A percentile compares a stretch with the other conserved stretches of the same genome.
Conservation (phyloP, 2,113 vertebrate species). For the Labeo rohita region DNA sequence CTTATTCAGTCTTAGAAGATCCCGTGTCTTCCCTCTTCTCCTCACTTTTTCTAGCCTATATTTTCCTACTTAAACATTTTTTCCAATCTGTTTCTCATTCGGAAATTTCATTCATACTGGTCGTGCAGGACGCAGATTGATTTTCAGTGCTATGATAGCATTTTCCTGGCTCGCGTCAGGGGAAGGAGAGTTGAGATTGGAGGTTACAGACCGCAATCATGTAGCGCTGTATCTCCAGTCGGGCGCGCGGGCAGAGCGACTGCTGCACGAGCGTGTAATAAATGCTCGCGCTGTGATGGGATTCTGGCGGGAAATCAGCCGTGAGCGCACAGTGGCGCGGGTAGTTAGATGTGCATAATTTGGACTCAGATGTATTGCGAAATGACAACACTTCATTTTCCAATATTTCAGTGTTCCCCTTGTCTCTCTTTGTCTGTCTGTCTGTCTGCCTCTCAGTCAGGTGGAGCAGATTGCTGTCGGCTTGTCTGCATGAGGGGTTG, state of each 20-base stretch:
- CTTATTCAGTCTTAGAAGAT: background rate
- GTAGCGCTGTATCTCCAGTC: constrained; percentile 40
- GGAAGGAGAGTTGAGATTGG: constrained; percentile 49
- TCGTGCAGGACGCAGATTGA: constrained; percentile 8
- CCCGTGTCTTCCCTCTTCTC: background rate
- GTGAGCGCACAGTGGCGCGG: constrained; percentile 63
- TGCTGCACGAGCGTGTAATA: constrained; percentile 52
- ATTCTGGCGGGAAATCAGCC: constrained; percentile 54
- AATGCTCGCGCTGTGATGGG: constrained; percentile 53
- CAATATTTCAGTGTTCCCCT: constrained; percentile 74
- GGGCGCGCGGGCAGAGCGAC: constrained; percentile 35
- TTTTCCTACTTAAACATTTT: constrained; percentile 10
- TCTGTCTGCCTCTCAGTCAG: constrained; percentile 31
- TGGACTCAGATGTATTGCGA: constrained; percentile 84
- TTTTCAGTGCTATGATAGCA: constrained; percentile 42
- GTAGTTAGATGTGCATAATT: constrained; percentile 87
- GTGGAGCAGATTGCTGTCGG: background rate
- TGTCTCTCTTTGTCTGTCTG: constrained; percentile 18
- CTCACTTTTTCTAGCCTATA: background rate
- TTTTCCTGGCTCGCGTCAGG: constrained; percentile 44
- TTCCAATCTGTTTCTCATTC: background rate
- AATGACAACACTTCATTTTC: constrained; percentile 67
- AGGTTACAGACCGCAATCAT: constrained; percentile 53
- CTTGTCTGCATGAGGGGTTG: constrained; percentile 4
- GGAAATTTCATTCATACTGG: constrained; percentile 41